Percentiles rank a stretch among this genome's conserved stretches.
phyloP scores from a whole-genome alignment of 2,113 vertebrate species.

The Rhynchomys soricoides region DNA sequence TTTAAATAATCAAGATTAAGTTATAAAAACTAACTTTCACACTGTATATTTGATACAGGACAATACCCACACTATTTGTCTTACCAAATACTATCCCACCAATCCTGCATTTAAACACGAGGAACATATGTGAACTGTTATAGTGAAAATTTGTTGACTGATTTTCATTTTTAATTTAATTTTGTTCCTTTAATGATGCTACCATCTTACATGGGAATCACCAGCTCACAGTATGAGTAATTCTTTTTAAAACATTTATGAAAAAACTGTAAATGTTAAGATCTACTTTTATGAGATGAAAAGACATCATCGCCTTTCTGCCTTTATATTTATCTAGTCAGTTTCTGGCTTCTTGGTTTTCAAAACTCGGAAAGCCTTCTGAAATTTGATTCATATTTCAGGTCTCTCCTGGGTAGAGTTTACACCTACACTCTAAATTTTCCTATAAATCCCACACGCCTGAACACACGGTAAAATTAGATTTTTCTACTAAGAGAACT shows the following conservation, averaged over 20 bases:
- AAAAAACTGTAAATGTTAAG: conserved; percentile 31
- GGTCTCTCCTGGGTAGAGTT: conserved; percentile 53
- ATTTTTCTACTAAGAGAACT: conserved; percentile 31
- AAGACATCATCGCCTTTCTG: conserved; percentile 64
- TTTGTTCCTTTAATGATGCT: conserved; percentile 45
- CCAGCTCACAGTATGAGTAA: conserved; percentile 35
- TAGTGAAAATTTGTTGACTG: background rate
- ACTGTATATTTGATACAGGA: background rate
- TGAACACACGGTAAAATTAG: conserved; percentile 58
- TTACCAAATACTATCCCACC: background rate
- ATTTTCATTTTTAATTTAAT: conserved; percentile 39
- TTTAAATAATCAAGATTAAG: background rate
- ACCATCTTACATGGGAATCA: conserved; percentile 49
- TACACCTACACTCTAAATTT: conserved; percentile 64
- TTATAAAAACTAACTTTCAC: background rate
- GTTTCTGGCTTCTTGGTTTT: conserved; percentile 58
- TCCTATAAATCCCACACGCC: conserved; percentile 71
- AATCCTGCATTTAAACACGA: background rate
- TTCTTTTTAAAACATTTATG: conserved; percentile 66
- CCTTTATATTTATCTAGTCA: conserved; percentile 52
- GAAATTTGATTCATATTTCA: conserved; percentile 65
- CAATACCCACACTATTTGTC: background rate
- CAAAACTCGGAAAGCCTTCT: conserved; percentile 63
- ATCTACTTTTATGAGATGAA: conserved; percentile 48
- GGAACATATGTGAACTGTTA: background rate